Evolutionary conservation across 2,888 invertebrate genomes (phyloP).

Genomic region (Aleiodes leptofemur): DNA sequence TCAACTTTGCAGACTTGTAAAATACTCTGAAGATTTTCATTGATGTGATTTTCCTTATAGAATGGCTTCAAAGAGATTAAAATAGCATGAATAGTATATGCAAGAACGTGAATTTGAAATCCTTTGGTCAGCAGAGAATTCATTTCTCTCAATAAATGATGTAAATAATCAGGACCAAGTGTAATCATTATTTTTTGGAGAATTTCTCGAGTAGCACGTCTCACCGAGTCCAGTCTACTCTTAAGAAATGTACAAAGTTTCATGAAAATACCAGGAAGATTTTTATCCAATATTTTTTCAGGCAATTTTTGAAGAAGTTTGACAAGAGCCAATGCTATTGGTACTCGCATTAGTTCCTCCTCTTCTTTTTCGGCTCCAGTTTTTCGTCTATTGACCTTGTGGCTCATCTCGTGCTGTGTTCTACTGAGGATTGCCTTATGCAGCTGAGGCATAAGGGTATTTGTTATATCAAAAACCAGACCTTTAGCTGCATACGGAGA

Average conservation of each 20-base stretch:
- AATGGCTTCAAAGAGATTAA: slow-evolving; percentile 83
- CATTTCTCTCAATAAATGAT: slow-evolving; percentile 87
- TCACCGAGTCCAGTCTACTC: slow-evolving; percentile 90
- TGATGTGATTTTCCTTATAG: slow-evolving; percentile 88
- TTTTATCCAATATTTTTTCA: slow-evolving; percentile 82
- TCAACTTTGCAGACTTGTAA: slow-evolving; percentile 90
- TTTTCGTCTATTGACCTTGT: slow-evolving; percentile 86
- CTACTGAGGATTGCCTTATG: slow-evolving; percentile 84
- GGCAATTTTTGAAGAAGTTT: slow-evolving; percentile 94
- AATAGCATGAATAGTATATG: slow-evolving; percentile 91
- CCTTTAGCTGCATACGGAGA: slow-evolving; percentile 85
- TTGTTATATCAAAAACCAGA: slow-evolving; percentile 84
- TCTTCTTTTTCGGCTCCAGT: slow-evolving; percentile 86
- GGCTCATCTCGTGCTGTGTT: slow-evolving; percentile 85
- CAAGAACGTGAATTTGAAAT: slow-evolving; percentile 95
- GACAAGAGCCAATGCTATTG: slow-evolving; percentile 94
- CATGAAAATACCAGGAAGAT: slow-evolving; percentile 90
- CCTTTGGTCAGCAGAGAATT: slow-evolving; percentile 88
- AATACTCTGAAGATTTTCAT: slow-evolving; percentile 85
- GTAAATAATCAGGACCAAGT: slow-evolving; percentile 89
- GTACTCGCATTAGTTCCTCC: slow-evolving; percentile 92
- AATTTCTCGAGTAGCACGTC: slow-evolving; percentile 91
- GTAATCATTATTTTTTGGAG: slow-evolving; percentile 92
- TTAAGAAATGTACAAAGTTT: slow-evolving; percentile 94
- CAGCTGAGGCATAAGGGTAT: slow-evolving; percentile 86